Conservation (phyloP, 2,113 vertebrate species). For the Oryzias curvinotus region DNA sequence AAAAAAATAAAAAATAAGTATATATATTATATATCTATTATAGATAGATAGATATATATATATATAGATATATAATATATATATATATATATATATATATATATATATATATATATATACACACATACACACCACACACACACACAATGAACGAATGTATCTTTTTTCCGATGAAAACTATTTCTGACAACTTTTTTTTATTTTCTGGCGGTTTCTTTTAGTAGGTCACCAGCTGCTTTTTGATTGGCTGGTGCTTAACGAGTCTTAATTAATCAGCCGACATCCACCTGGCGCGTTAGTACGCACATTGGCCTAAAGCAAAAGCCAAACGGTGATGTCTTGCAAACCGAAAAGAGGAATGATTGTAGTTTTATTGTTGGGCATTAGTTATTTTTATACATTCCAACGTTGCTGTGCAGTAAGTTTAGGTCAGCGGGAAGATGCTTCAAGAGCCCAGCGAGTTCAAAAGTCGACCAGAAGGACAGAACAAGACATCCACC, state of each 20-base stretch:
- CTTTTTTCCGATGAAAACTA: too few species aligned
- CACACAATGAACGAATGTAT: too few species aligned
- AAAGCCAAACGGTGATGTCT: conserved; percentile 59
- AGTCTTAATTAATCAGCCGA: conserved; percentile 30
- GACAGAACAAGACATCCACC: not conserved
- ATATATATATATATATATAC: too few species aligned
- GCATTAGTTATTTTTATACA: conserved; percentile 1
- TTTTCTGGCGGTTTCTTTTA: not conserved
- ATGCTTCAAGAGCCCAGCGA: not conserved
- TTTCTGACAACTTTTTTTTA: too few species aligned
- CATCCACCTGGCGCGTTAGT: conserved; percentile 4
- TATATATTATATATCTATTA: too few species aligned
- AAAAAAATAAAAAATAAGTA: too few species aligned
- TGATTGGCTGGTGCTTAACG: conserved; percentile 47
- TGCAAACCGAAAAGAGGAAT: conserved; percentile 28
- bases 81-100: too few species aligned
- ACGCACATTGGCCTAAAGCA: conserved; percentile 20
- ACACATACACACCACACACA: too few species aligned
- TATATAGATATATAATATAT: too few species aligned
- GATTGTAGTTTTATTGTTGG: conserved; percentile 32
- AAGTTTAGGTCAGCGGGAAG: conserved; percentile 13
- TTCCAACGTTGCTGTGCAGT: conserved; percentile 23
- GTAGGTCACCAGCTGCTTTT: not conserved
- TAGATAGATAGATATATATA: too few species aligned
- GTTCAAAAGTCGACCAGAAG: not conserved